phyloP scores from a whole-genome alignment of 2,797 vertebrate species.

The Sebastes hopkinsi region DNA sequence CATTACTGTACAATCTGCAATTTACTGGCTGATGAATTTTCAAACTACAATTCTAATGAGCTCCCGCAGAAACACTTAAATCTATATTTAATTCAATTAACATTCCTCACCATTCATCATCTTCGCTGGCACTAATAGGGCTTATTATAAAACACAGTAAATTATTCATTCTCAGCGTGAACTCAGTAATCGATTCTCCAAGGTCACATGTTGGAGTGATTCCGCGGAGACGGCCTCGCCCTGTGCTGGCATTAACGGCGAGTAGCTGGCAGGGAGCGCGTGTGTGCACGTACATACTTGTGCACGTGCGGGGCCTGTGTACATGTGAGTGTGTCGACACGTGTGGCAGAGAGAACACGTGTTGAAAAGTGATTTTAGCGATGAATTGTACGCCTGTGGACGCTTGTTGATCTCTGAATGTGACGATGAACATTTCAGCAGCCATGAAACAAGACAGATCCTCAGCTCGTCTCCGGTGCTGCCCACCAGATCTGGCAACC shows the following conservation, averaged over 20 bases:
- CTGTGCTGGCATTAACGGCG: not conserved
- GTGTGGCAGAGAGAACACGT: not conserved
- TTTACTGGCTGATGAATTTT: slow-evolving; percentile 66
- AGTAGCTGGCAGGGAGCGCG: not conserved
- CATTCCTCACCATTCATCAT: slow-evolving; percentile 69
- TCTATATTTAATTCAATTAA: slow-evolving; percentile 80
- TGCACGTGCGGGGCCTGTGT: not conserved
- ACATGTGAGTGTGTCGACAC: not conserved
- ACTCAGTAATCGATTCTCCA: slow-evolving; percentile 55
- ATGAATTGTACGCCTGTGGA: slow-evolving; percentile 7
- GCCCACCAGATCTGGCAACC: slow-evolving; percentile 30
- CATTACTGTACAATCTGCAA: slow-evolving; percentile 47
- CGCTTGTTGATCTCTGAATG: slow-evolving; percentile 23
- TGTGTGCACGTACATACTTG: not conserved
- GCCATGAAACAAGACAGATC: slow-evolving; percentile 5
- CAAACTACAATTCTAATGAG: slow-evolving; percentile 60
- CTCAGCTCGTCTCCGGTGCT: slow-evolving; percentile 11
- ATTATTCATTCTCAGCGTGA: slow-evolving; percentile 65
- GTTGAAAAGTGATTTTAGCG: slow-evolving; percentile 14
- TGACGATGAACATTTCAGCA: slow-evolving; percentile 2
- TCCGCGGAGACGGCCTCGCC: slow-evolving; percentile 18
- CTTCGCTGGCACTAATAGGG: slow-evolving; percentile 66
- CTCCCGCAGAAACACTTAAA: slow-evolving; percentile 67
- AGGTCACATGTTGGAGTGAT: slow-evolving; percentile 49
- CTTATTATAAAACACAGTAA: slow-evolving; percentile 67